Conservation (phyloP, 2,888 invertebrate species). For the Drosophila setosimentum region DNA sequence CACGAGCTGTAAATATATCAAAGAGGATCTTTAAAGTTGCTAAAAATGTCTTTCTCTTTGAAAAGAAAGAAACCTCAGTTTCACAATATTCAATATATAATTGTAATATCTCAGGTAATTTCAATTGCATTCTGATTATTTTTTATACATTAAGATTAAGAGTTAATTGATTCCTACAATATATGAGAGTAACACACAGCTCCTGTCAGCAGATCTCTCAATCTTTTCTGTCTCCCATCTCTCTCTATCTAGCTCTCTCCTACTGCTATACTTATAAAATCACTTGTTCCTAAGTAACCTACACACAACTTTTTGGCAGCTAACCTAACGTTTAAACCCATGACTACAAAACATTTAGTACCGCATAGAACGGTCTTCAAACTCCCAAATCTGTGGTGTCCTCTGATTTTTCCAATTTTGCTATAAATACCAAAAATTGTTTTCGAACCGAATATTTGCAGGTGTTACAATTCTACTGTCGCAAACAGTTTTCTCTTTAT, state of each 20-base stretch:
- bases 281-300: slow-evolving; percentile 4
- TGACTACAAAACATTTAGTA: background rate
- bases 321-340: background rate
- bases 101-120: background rate
- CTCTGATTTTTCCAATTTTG: background rate
- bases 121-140: background rate
- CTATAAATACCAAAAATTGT: slow-evolving; percentile 50
- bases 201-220: slow-evolving; percentile 20
- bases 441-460: slow-evolving; percentile 89
- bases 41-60: background rate
- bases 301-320: slow-evolving; percentile 17
- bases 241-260: background rate
- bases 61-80: background rate
- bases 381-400: slow-evolving; percentile 6
- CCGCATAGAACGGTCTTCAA: background rate
- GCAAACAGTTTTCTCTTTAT: slow-evolving; percentile 99
- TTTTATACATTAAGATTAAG: background rate
- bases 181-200: slow-evolving; percentile 10
- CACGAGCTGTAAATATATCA: slow-evolving; percentile 27
- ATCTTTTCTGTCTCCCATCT: slow-evolving; percentile 2
- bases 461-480: slow-evolving; percentile 99
- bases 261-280: slow-evolving; percentile 2
- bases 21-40: background rate
- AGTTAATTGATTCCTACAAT: no score
- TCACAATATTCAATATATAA: background rate